Percentiles rank a stretch among this genome's conserved stretches.
Conservation (phyloP, 2,797 vertebrate genomes). For the Microhierax caerulescens region DNA sequence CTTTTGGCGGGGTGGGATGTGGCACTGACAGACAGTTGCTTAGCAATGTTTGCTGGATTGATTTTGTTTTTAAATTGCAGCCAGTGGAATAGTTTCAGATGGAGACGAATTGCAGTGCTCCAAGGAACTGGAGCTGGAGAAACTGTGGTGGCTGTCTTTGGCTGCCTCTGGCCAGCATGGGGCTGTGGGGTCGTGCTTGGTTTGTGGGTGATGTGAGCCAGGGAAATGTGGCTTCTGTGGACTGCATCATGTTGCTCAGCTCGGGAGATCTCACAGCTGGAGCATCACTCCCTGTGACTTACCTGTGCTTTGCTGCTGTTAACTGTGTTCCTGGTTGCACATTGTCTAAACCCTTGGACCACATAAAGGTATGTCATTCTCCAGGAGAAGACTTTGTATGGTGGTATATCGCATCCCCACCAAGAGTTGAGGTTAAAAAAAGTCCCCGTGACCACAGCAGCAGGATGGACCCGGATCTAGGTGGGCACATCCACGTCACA, state of each 20-base stretch:
- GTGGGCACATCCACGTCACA: not conserved
- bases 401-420: not conserved
- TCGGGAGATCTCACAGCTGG: slow-evolving; percentile 3
- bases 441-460: not conserved
- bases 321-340: not conserved
- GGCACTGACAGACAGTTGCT: slow-evolving; percentile 28
- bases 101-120: not conserved
- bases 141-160: not conserved
- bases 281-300: not conserved
- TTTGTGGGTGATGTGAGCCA: not conserved
- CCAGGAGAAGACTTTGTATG: not conserved
- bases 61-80: slow-evolving; percentile 19
- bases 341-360: not conserved
- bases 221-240: not conserved
- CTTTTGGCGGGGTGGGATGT: not conserved
- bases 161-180: not conserved
- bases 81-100: not conserved
- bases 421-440: slow-evolving; percentile 19
- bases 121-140: not conserved
- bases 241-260: not conserved
- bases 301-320: not conserved
- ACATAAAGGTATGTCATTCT: not conserved
- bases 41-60: slow-evolving; percentile 46
- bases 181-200: not conserved
- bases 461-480: not conserved